Percentiles rank a stretch among this genome's conserved stretches.
phyloP scores from a whole-genome alignment of 2,113 vertebrate species.

The Phyllostomus discolor region DNA sequence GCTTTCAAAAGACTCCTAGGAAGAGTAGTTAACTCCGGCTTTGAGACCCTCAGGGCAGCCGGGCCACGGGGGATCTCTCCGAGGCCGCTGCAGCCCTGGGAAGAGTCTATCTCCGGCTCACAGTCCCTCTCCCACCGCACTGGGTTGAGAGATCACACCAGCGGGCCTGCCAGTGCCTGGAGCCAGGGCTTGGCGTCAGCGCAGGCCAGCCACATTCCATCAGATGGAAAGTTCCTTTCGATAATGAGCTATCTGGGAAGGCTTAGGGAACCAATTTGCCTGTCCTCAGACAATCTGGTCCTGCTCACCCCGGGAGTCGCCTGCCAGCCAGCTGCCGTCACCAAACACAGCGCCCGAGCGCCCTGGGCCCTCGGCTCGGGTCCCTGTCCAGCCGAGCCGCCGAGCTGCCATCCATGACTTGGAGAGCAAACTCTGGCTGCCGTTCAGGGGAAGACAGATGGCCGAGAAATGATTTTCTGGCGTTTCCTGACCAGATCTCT shows the following conservation, averaged over 20 bases:
- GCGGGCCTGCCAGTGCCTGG: background rate
- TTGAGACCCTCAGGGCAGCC: background rate
- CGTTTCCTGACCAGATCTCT: conserved; percentile 64
- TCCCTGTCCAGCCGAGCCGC: background rate
- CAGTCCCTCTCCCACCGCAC: background rate
- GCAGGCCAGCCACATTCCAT: background rate
- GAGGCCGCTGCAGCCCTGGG: background rate
- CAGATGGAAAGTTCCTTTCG: conserved; percentile 1
- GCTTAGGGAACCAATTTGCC: background rate
- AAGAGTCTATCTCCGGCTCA: background rate
- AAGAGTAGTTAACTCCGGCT: background rate
- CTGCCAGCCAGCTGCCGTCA: conserved; percentile 23
- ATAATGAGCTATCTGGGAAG: background rate
- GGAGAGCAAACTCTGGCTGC: conserved; percentile 59
- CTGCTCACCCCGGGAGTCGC: background rate
- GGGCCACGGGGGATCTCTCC: background rate
- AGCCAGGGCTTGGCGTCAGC: background rate
- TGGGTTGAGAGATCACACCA: background rate
- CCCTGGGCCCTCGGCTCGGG: background rate
- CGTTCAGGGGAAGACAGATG: conserved; percentile 63
- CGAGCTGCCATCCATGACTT: background rate
- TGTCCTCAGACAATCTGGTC: conserved; percentile 13
- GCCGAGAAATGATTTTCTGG: conserved; percentile 51
- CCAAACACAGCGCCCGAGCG: background rate
- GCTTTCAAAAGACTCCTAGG: conserved; percentile 11